Percentiles rank a stretch among this genome's conserved stretches.
These are phyloP conservation scores for Carposina sasakii DNA, from an alignment of 1,140 invertebrate species.

Conservation along the genomic window DNA sequence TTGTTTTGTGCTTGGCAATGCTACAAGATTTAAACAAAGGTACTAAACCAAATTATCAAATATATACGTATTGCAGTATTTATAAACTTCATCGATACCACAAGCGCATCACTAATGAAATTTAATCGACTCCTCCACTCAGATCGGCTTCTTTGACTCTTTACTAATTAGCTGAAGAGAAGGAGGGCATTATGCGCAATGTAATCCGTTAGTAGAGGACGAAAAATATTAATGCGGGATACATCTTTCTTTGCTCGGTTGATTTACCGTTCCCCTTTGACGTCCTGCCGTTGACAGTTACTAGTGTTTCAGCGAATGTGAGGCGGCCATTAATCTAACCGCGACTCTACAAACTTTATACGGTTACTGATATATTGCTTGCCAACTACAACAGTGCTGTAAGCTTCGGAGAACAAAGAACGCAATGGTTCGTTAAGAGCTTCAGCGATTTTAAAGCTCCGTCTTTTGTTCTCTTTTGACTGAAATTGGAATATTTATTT, in stretches of 20 bases:
- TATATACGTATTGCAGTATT: no score
- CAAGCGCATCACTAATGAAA: constrained; percentile 28
- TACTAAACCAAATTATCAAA: no score
- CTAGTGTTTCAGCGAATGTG: constrained; percentile 54
- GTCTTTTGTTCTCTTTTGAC: no score
- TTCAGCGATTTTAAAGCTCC: no score
- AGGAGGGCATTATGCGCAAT: constrained; percentile 24
- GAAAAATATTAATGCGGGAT: constrained; percentile 37
- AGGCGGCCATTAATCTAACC: constrained; percentile 41
- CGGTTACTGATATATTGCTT: constrained; percentile 39
- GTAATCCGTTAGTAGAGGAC: constrained; percentile 20
- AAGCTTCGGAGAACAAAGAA: constrained; percentile 40
- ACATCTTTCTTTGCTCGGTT: constrained; percentile 50
- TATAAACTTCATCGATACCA: no score
- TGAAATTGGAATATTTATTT: no score
- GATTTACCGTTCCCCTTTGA: constrained; percentile 57
- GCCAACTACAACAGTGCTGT: no score
- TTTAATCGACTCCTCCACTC: constrained; percentile 32
- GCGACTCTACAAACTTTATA: constrained; percentile 37
- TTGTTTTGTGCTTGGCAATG: no score
- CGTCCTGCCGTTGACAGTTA: constrained; percentile 55
- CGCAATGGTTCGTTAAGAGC: constrained; percentile 53
- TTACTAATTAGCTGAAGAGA: constrained; percentile 48
- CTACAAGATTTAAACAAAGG: no score
- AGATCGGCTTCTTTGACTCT: constrained; percentile 46